Base-by-base conservation (phyloP, 2,888 invertebrate species). In the Acleris laterana region DNA sequence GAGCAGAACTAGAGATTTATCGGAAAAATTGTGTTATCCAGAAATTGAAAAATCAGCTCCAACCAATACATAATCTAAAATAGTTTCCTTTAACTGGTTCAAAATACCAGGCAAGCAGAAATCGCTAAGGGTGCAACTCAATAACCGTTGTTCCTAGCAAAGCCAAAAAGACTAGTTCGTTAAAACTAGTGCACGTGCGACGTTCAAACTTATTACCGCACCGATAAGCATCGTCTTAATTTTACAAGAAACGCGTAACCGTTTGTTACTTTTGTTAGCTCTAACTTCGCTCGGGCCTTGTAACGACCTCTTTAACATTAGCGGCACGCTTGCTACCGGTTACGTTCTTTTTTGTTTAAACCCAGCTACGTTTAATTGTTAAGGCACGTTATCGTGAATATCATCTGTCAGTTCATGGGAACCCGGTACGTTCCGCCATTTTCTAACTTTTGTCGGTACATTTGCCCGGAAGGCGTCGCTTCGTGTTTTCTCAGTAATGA, bases 371-470 rank as follows among this genome's bases (percentile, higher is more conserved):
- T 88, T 90, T 91, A 91, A 91, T 91, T 91, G 90, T 91, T 87
- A 88, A 80, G 76, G 76, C 79, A 73, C 68, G 77, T 82, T 89
- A 91, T 90, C 90, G 76, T 76, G 78, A 77, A 80, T 83, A 80
- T 83, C 80, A 90, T 90, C 90, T 88, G 84, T 85, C 83, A 76
- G 81, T 90, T 90, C 89, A 90, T 90, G 91, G 87, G 91, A 91
- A 91, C 82, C 74, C 77, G 75, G 72, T 72, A 53, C 69, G 79
- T 80, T 87, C 87, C 84, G 89, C 89, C 87, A 88, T 88, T 87
- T 82, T 79, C 74, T 62, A 66, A 81, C 80, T 79, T 85, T 87
- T 87, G 89, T 86, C 86, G 87, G 88, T 74, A 68, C 74, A 78
- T 81, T 82, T 79, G 79, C 77, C 79, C 80, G 81, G 78, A 76